phyloP scores from a whole-genome alignment of 2,797 vertebrate genomes.

The Aplochiton taeniatus region DNA sequence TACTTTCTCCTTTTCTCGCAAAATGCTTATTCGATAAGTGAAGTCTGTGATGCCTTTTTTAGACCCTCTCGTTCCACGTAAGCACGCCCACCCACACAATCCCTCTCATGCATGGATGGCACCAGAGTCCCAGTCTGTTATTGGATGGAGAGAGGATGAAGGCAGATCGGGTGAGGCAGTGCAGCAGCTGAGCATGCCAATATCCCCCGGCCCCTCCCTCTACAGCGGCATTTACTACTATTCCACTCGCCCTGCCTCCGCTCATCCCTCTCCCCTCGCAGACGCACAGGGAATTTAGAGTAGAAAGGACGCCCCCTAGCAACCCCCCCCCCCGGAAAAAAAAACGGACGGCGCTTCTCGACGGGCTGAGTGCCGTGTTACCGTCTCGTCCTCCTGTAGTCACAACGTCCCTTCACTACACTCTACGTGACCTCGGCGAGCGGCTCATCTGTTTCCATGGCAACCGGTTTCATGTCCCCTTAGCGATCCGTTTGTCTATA shows the following conservation, averaged over 20 bases:
- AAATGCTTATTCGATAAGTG: slow-evolving; percentile 37
- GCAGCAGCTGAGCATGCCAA: slow-evolving; percentile 39
- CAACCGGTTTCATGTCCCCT: slow-evolving; percentile 67
- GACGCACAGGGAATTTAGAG: slow-evolving; percentile 54
- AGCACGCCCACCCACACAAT: background rate
- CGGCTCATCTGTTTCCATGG: slow-evolving; percentile 70
- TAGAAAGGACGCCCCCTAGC: slow-evolving; percentile 53
- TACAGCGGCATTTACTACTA: slow-evolving; percentile 13
- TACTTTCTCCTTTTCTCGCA: slow-evolving; percentile 40
- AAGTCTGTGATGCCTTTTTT: slow-evolving; percentile 12
- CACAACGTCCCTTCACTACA: background rate
- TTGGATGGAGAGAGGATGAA: slow-evolving; percentile 6
- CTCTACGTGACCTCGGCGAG: slow-evolving; percentile 32
- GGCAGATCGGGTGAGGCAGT: slow-evolving; percentile 19
- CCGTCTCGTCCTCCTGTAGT: slow-evolving; percentile 36
- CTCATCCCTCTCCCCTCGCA: slow-evolving; percentile 50
- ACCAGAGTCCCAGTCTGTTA: background rate
- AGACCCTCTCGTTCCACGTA: no score
- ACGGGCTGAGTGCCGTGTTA: slow-evolving; percentile 15
- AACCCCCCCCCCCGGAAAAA: slow-evolving; percentile 37
- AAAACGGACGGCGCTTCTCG: slow-evolving; percentile 14
- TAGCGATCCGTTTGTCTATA: slow-evolving; percentile 15
- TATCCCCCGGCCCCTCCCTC: slow-evolving; percentile 41
- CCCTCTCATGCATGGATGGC: slow-evolving; percentile 9
- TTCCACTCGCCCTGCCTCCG: slow-evolving; percentile 44